Conservation (phyloP, 2,113 vertebrate species). For the Barbus barbus region DNA sequence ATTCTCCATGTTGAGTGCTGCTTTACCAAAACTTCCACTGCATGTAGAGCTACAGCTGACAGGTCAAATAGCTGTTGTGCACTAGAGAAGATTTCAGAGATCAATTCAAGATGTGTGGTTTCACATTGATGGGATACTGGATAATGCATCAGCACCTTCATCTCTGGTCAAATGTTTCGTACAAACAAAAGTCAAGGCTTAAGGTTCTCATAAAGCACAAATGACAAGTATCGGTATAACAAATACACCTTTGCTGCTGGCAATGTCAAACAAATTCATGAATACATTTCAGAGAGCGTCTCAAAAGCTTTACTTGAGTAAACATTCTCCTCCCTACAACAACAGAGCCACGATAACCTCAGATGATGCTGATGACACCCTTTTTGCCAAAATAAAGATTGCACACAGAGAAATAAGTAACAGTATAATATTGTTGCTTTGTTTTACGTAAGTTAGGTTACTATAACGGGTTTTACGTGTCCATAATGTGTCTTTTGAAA, state of each 20-base stretch:
- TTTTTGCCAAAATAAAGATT: not conserved
- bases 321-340: not conserved
- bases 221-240: not conserved
- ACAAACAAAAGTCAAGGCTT: slow-evolving; percentile 18
- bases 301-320: slow-evolving; percentile 7
- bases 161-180: not conserved
- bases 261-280: not conserved
- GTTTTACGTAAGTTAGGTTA: not conserved
- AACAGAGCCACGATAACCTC: not conserved
- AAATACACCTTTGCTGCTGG: slow-evolving; percentile 2
- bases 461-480: slow-evolving; percentile 10
- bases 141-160: slow-evolving; percentile 7
- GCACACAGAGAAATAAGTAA: slow-evolving; percentile 20
- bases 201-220: slow-evolving; percentile 27
- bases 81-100: not conserved
- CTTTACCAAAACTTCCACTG: not conserved
- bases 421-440: slow-evolving; percentile 13
- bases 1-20: not conserved
- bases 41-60: not conserved
- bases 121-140: slow-evolving; percentile 16
- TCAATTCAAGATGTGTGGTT: not conserved
- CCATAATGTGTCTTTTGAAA: slow-evolving; percentile 10
- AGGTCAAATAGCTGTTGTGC: not conserved
- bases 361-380: not conserved
- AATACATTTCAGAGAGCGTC: not conserved